Base-by-base conservation (phyloP, 2,113 vertebrate species). In the Lutjanus erythropterus region DNA sequence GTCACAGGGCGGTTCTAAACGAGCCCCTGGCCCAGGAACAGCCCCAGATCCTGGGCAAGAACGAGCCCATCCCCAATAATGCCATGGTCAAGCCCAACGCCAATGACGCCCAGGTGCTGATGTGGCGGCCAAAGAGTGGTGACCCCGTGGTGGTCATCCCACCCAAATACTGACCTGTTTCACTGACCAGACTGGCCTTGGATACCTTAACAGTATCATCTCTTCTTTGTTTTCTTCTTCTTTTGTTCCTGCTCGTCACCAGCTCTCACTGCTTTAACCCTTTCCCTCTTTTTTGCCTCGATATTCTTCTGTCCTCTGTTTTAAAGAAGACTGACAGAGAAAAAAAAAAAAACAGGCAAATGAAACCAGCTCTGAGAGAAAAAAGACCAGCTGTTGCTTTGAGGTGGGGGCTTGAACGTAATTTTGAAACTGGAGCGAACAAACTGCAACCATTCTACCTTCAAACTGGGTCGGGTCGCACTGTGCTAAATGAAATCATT, bases 41-140 rank as follows among this genome's bases (percentile, higher is more conserved):
- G 92, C 98, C 98, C 11, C 96, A 96, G 75, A 93, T 99, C 84
- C 95, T 97, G 50, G 95, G 87, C 91, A 97, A 96, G 91, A 99
- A 98, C 0, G 97, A 99, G 91, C 93, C 96, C 85, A 97, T 99
- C 88, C 95, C 96, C 11, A 79, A 96, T 44, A 98, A 97, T 29
- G 97, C 97, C 93, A 96, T 98, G 93, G 96, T 97, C 93, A 99
- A 98, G 90, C 98, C 98, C 91, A 99, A 99, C 10, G 98, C 98
- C 95, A 99, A 99, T 2, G 97, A 99, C 2, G 98, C 98, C 62
- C 98, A 99, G 95, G 97, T 99, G 86, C 97, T 99, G 87, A 99
- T 99, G 97, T 99, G 98, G 98, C 95, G 97, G 94, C 98, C 98
- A 92, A 97, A 95, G 86, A 95, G 90, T 0, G 96, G 97, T 72